Evolutionary conservation across 2,888 invertebrate species (phyloP).

Genomic region (Cryptocephalus moraei): DNA sequence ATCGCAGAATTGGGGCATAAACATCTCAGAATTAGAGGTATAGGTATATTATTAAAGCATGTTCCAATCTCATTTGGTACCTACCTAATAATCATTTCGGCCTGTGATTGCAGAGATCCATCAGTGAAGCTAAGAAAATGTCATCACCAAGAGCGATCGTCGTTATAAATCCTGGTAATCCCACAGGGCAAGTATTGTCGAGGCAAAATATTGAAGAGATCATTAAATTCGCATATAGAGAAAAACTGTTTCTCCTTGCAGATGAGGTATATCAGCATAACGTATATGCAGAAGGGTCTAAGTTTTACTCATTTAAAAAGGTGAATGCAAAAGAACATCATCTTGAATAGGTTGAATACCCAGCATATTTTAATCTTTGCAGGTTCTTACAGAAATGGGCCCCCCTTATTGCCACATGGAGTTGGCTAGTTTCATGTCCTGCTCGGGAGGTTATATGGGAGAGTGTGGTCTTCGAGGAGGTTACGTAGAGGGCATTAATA

Average conservation of each 20-base stretch:
- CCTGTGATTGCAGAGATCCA: slow-evolving; percentile 50
- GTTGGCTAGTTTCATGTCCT: slow-evolving; percentile 92
- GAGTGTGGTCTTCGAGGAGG: slow-evolving; percentile 96
- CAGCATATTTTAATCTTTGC: slow-evolving; percentile 2
- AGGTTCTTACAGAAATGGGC: slow-evolving; percentile 82
- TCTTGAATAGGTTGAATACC: too few relatives aligned
- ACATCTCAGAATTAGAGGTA: slow-evolving; percentile 63
- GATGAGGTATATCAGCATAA: slow-evolving; percentile 98
- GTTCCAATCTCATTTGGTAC: too few relatives aligned
- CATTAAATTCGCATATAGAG: slow-evolving; percentile 82
- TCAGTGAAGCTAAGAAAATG: slow-evolving; percentile 48
- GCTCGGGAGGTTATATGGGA: slow-evolving; percentile 91
- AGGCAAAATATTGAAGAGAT: slow-evolving; percentile 82
- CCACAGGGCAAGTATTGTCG: slow-evolving; percentile 90
- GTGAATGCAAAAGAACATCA: slow-evolving; percentile 28
- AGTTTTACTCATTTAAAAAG: slow-evolving; percentile 94
- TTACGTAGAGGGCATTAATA: slow-evolving; percentile 83
- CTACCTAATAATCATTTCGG: too few relatives aligned
- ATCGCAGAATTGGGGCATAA: slow-evolving; percentile 74
- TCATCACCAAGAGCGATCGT: slow-evolving; percentile 76
- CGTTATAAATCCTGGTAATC: slow-evolving; percentile 98
- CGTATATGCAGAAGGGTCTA: slow-evolving; percentile 76
- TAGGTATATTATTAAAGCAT: too few relatives aligned
- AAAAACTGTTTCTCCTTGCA: slow-evolving; percentile 77
- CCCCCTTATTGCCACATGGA: slow-evolving; percentile 74